A percentile compares a stretch with the other conserved stretches of the same genome.
These are phyloP conservation scores for Danionella cerebrum DNA, from an alignment of 2,113 vertebrate genomes.

Conservation along the genomic window DNA sequence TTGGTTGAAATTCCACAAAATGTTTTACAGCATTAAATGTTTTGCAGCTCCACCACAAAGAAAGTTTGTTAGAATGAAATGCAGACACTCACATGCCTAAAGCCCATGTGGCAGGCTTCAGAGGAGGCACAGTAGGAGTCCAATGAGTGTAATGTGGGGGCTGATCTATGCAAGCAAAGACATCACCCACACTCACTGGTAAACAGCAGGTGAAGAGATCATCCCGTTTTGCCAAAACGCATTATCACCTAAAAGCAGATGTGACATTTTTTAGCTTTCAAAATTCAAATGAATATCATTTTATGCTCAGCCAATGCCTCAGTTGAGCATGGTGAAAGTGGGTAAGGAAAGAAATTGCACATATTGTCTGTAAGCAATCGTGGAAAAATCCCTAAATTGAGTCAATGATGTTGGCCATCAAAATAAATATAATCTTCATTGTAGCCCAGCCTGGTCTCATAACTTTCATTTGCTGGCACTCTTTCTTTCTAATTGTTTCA, in stretches of 20 bases:
- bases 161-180: neutral
- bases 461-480: too few species aligned
- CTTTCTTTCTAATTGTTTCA: too few species aligned
- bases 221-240: constrained; percentile 37
- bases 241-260: constrained; percentile 54
- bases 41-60: neutral
- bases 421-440: too few species aligned
- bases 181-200: neutral
- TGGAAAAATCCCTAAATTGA: too few species aligned
- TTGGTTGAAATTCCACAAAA: too few species aligned
- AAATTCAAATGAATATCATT: constrained; percentile 14
- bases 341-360: neutral
- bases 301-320: neutral
- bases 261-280: constrained; percentile 57
- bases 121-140: constrained; percentile 12
- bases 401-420: too few species aligned
- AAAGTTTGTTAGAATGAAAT: neutral
- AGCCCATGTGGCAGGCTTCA: neutral
- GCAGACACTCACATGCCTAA: neutral
- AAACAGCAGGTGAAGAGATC: constrained; percentile 26
- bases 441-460: too few species aligned
- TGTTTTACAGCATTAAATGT: too few species aligned
- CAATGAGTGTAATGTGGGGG: constrained; percentile 5
- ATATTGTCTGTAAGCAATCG: neutral
- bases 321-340: neutral